Evolutionary conservation across 2,113 vertebrate genomes (phyloP).

Genomic region (Ursus arctos): DNA sequence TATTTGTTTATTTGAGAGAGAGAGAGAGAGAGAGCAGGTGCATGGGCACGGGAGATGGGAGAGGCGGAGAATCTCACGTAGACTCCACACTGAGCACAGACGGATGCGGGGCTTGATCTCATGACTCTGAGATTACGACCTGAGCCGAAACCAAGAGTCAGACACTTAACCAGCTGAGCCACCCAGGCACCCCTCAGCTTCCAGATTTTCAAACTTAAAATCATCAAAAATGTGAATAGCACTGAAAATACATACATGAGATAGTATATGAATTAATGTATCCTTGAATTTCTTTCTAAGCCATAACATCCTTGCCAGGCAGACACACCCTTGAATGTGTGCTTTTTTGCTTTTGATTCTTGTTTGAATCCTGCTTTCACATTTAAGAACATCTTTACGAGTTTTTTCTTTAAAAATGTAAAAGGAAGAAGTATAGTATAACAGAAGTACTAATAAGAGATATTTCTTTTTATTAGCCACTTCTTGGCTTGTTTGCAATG

Average conservation of each 20-base stretch:
- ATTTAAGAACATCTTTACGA: background rate
- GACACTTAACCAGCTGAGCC: background rate
- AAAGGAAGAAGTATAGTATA: conserved; percentile 44
- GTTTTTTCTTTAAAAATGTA: conserved; percentile 14
- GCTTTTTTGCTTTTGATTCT: conserved; percentile 1
- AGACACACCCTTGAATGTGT: background rate
- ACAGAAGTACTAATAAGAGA: conserved; percentile 31
- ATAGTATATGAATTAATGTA: background rate
- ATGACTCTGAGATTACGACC: background rate
- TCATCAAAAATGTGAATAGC: background rate
- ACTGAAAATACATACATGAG: background rate
- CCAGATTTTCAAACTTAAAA: conserved; percentile 43
- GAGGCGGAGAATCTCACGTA: background rate
- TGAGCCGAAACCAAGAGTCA: background rate
- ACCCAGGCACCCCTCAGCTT: background rate
- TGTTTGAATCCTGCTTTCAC: background rate
- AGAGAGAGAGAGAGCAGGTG: background rate
- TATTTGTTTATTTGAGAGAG: background rate
- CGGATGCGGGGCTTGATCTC: background rate
- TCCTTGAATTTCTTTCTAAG: background rate
- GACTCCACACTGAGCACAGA: background rate
- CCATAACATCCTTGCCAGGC: background rate
- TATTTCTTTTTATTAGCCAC: conserved; percentile 50
- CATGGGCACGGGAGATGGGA: background rate
- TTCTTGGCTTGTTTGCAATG: background rate